Conservation (phyloP, 2,113 vertebrate species). For the Petrocephalus microphthalmus region DNA sequence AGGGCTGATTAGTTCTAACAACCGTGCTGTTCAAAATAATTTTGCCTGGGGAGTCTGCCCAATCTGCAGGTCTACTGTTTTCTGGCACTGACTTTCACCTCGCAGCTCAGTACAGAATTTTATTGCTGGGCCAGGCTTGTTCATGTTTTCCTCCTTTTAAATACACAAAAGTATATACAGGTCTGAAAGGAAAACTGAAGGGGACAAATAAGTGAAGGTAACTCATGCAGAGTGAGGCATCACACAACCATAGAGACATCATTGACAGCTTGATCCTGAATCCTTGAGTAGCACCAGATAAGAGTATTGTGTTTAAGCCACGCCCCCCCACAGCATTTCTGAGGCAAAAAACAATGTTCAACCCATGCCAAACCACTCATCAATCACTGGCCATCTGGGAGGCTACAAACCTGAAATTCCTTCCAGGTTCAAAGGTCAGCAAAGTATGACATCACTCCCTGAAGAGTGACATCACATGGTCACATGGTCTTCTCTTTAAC, state of each 20-base stretch:
- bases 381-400: conserved; percentile 3
- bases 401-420: conserved; percentile 15
- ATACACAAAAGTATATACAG: conserved; percentile 20
- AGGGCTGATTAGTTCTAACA: neutral
- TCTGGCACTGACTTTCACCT: conserved; percentile 19
- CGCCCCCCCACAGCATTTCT: conserved; percentile 26
- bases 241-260: conserved; percentile 43
- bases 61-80: conserved; percentile 20
- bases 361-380: neutral
- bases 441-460: conserved; percentile 29
- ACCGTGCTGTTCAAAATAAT: neutral
- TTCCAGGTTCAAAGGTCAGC: conserved; percentile 37
- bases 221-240: conserved; percentile 43
- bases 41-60: neutral
- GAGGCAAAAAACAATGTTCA: neutral
- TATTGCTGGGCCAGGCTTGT: conserved; percentile 36
- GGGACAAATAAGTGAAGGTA: conserved; percentile 28
- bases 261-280: conserved; percentile 50
- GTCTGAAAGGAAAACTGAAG: conserved; percentile 33
- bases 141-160: conserved; percentile 25
- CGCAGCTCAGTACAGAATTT: conserved; percentile 22
- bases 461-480: conserved; percentile 26
- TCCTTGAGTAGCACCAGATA: conserved; percentile 79
- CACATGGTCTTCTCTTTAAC: conserved; percentile 23
- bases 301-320: conserved; percentile 52